phyloP scores from a whole-genome alignment of 2,113 vertebrate genomes.

The Rhinoptilus africanus region DNA sequence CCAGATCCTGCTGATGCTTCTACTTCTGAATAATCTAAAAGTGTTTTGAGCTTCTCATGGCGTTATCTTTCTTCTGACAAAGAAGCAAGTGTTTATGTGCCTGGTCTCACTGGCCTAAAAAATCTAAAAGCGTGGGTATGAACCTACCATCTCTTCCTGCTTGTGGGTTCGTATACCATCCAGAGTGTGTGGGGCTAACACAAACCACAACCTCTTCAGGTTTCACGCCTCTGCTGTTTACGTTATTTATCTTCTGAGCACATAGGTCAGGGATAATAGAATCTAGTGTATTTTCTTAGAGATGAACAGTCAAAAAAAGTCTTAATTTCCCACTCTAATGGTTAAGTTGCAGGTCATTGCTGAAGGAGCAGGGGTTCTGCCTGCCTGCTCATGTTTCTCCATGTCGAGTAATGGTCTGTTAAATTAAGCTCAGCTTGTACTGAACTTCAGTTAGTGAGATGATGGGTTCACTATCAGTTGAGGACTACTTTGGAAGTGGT shows the following conservation, averaged over 20 bases:
- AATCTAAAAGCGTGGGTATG: not conserved
- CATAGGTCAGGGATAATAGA: not conserved
- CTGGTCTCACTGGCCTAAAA: not conserved
- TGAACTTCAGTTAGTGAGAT: not conserved
- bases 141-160: accelerated
- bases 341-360: not conserved
- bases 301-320: not conserved
- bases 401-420: not conserved
- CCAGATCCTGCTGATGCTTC: not conserved
- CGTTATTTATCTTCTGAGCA: not conserved
- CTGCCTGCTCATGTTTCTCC: not conserved
- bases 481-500: not conserved
- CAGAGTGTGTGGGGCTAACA: accelerated
- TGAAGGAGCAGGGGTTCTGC: not conserved
- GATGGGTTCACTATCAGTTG: not conserved
- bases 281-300: not conserved
- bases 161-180: not conserved
- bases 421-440: not conserved
- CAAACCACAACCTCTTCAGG: accelerated
- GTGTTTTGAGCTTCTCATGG: not conserved
- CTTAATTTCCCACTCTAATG: not conserved
- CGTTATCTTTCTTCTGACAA: not conserved
- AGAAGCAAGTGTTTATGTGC: not conserved
- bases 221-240: accelerated
- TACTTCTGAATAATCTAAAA: not conserved